Percentiles rank a stretch among this genome's conserved stretches.
Conservation (phyloP, 1,140 invertebrate genomes). For the Ylistrum balloti region DNA sequence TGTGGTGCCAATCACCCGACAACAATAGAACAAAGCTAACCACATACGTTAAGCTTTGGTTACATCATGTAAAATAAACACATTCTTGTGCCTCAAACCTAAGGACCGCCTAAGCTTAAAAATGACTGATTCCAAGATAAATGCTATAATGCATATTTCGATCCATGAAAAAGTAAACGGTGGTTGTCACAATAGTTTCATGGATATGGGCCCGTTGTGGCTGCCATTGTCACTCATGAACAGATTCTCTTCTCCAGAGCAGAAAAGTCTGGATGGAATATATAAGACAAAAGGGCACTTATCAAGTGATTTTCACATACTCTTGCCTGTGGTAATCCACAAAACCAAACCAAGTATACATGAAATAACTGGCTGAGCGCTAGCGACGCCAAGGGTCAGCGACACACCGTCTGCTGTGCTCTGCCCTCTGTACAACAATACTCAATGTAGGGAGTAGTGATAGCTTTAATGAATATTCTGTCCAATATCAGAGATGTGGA, state of each 20-base stretch:
- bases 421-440: background rate
- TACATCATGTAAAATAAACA: background rate
- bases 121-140: background rate
- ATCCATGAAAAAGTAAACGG: background rate
- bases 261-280: background rate
- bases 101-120: background rate
- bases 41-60: background rate
- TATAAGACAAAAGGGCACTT: background rate
- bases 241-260: background rate
- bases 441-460: background rate
- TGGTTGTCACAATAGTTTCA: background rate
- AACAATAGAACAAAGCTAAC: background rate
- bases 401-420: background rate
- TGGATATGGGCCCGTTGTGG: background rate
- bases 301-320: background rate
- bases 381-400: background rate
- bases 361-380: background rate
- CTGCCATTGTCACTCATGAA: background rate
- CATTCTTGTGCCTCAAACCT: background rate
- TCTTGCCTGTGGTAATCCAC: background rate
- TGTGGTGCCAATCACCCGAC: background rate
- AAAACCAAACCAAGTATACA: background rate
- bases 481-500: background rate
- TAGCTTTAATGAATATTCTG: conserved; percentile 32
- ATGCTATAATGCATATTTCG: background rate